Conservation (phyloP, 2,888 invertebrate genomes). For the Syritta pipiens region DNA sequence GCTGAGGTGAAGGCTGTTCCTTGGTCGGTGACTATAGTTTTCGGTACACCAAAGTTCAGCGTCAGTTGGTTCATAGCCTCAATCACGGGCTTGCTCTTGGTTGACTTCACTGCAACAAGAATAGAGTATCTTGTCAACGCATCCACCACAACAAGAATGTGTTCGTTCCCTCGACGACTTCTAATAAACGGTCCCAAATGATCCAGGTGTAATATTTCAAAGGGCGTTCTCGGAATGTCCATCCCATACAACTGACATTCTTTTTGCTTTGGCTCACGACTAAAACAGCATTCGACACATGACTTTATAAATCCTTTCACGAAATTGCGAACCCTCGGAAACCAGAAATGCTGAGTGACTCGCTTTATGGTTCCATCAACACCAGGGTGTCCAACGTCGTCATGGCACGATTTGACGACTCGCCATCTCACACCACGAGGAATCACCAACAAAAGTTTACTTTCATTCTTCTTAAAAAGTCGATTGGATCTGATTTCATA, state of each 20-base stretch:
- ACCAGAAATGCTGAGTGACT: constrained; percentile 41
- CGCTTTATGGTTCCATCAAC: constrained; percentile 34
- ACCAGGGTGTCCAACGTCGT: constrained; percentile 44
- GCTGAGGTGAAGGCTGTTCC: no score
- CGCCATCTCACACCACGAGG: constrained; percentile 23
- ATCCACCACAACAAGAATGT: no score
- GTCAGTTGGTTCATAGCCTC: no score
- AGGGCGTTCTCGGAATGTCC: constrained; percentile 40
- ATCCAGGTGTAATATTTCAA: constrained; percentile 19
- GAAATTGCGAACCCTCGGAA: constrained; percentile 19
- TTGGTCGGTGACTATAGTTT: no score
- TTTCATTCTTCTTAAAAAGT: constrained; percentile 20
- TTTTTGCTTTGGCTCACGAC: constrained; percentile 15
- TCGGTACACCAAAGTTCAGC: no score
- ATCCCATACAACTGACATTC: constrained; percentile 39
- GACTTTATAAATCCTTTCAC: constrained; percentile 38
- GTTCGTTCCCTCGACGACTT: constrained; percentile 40
- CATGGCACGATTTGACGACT: constrained; percentile 31
- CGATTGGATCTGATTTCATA: constrained; percentile 3
- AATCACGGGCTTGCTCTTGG: no score
- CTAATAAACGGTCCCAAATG: constrained; percentile 40
- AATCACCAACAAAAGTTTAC: constrained; percentile 1
- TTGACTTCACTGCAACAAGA: no score
- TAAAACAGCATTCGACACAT: constrained; percentile 47
- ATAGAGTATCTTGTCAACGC: no score